These are phyloP conservation scores for Microctenopoma steveboyesi DNA, from an alignment of 2,797 vertebrate species.

Conservation along the genomic window DNA sequence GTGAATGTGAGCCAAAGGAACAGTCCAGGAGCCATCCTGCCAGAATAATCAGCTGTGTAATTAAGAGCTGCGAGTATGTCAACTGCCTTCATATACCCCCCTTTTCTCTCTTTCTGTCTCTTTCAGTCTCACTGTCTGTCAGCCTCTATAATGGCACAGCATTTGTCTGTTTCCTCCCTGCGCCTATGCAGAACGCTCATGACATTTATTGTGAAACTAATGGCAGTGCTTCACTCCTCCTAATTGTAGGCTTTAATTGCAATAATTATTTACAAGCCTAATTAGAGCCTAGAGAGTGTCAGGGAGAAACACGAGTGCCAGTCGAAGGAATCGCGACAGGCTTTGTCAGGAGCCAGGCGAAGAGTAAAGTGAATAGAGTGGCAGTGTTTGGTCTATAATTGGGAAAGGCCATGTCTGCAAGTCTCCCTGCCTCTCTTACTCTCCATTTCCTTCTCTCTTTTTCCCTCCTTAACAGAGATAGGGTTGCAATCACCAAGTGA, in stretches of 20 bases:
- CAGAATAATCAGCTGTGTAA: conserved; percentile 79
- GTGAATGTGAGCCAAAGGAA: conserved; percentile 58
- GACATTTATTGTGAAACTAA: conserved; percentile 84
- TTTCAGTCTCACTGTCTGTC: conserved; percentile 68
- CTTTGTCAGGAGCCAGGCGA: conserved; percentile 75
- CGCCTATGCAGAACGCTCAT: conserved; percentile 73
- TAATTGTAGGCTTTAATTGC: conserved; percentile 90
- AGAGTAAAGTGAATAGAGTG: conserved; percentile 65
- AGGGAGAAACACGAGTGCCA: conserved; percentile 73
- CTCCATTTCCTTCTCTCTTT: conserved; percentile 20
- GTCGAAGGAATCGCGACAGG: conserved; percentile 77
- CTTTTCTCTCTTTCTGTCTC: conserved; percentile 48
- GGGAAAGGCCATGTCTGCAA: conserved; percentile 55
- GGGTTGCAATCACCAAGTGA: conserved; percentile 28
- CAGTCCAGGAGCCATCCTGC: conserved; percentile 65
- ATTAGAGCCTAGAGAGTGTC: conserved; percentile 84
- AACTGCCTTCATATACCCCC: conserved; percentile 59
- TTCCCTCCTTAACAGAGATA: conserved; percentile 15
- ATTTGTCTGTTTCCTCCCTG: conserved; percentile 74
- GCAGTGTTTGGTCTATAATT: conserved; percentile 69
- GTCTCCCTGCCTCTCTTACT: conserved; percentile 17
- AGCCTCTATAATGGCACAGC: conserved; percentile 65
- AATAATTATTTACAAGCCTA: conserved; percentile 90
- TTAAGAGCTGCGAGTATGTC: conserved; percentile 75
- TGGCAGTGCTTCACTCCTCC: conserved; percentile 79